Evolutionary conservation across 2,797 vertebrate species (phyloP), one percentile per base, ranked within the genome.

Genomic region (Cryptoblepharus egeriae): DNA sequence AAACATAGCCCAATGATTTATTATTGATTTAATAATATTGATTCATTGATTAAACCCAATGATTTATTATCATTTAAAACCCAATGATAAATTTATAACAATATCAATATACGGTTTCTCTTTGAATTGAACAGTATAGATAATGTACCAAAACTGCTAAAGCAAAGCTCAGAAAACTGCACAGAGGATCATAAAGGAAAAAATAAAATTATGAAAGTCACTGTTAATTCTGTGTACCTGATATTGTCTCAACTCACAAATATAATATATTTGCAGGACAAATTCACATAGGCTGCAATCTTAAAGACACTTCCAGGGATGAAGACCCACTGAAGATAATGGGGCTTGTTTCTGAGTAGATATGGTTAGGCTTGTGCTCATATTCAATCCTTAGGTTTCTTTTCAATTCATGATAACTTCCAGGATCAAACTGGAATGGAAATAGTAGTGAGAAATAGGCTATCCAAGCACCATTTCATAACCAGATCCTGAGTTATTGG

Each of bases 1-100:
- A 91, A 93, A 89, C 28, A 75, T 2, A 86, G 60, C 1, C 57
- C 49, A 52, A 52, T 52, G 49, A 52, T n/a, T n/a, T n/a, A n/a
- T n/a, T n/a, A n/a, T n/a, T n/a, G n/a, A n/a, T n/a, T n/a, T n/a
- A n/a, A n/a, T n/a, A n/a, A n/a, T n/a, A n/a, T n/a, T n/a, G n/a
- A n/a, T n/a, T n/a, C n/a, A n/a, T n/a, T n/a, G n/a, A n/a, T n/a
- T n/a, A n/a, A n/a, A n/a, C n/a, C n/a, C n/a, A n/a, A n/a, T n/a
- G n/a, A n/a, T n/a, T n/a, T n/a, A n/a, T n/a, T n/a, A n/a, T n/a
- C n/a, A n/a, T n/a, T n/a, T n/a, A n/a, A n/a, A n/a, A n/a, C n/a
- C n/a, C n/a, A n/a, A n/a, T n/a, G n/a, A n/a, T n/a, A 42, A 86
- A 49, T 32, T 16, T 15, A 88, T 28, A 55, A 26, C 49, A 85